These are phyloP conservation scores for Spodoptera littoralis DNA, from an alignment of 2,888 invertebrate genomes.

Conservation along the genomic window DNA sequence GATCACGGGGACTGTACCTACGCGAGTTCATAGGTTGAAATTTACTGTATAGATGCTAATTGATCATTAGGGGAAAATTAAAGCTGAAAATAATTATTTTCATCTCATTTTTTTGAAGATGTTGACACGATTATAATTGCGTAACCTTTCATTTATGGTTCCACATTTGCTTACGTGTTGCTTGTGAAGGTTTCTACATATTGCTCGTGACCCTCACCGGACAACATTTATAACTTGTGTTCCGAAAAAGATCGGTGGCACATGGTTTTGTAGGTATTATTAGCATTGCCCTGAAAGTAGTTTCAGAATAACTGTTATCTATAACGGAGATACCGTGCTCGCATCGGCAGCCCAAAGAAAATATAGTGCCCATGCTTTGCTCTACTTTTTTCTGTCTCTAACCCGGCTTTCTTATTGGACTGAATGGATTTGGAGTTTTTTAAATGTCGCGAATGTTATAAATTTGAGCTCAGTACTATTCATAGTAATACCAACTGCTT, in stretches of 20 bases:
- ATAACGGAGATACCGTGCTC: conserved; percentile 38
- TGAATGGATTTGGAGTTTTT: background rate
- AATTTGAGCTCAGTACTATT: conserved; percentile 34
- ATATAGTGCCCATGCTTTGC: conserved; percentile 38
- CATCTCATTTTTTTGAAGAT: conserved; percentile 49
- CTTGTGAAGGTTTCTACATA: conserved; percentile 83
- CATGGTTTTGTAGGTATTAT: conserved; percentile 60
- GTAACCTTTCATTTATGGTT: conserved; percentile 86
- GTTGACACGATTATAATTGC: conserved; percentile 82
- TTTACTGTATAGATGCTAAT: conserved; percentile 9
- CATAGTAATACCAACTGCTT: conserved; percentile 53
- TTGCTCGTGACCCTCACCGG: conserved; percentile 82
- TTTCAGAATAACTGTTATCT: conserved; percentile 22
- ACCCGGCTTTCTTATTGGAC: conserved; percentile 21
- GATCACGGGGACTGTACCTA: conserved; percentile 66
- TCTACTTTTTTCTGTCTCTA: conserved; percentile 35
- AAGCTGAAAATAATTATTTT: conserved; percentile 11
- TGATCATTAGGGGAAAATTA: conserved; percentile 13
- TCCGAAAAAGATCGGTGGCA: conserved; percentile 66
- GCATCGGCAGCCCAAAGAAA: conserved; percentile 24
- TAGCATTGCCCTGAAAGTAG: conserved; percentile 38
- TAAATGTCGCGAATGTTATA: background rate
- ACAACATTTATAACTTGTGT: conserved; percentile 59
- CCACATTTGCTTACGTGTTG: conserved; percentile 88
- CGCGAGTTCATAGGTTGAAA: conserved; percentile 33